Evolutionary conservation across 2,113 vertebrate species (phyloP), one percentile per base, ranked within the genome.

Genomic region (Cairina moschata): DNA sequence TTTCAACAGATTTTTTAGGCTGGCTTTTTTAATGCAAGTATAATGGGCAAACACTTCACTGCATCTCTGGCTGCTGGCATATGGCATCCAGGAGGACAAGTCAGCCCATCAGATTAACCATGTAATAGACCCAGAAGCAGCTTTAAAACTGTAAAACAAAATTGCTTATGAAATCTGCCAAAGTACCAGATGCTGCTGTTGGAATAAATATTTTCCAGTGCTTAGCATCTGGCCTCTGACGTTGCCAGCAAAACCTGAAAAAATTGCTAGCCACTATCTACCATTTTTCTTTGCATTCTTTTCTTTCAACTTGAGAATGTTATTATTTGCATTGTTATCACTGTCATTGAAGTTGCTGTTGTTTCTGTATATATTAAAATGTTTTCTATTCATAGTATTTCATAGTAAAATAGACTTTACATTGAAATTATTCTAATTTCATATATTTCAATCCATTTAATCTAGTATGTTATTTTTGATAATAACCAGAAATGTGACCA

Each of bases 61-160:
- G 84, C 40, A 29, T 95, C 69, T 96, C 94, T 95, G 94, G 86
- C 90, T 97, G 63, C 91, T 98, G 97, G 95, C 96, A 97, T 97
- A 97, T 96, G 96, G 97, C 94, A 96, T 97, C 80, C 94, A 96
- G 92, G 72, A 97, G 91, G 96, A 96, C 74, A 97, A 97, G 91
- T 96, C 97, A 97, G 86, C 97, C 97, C 94, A 96, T 96, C 96
- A 96, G 96, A 97, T 98, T 97, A 97, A 97, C 97, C 96, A 97
- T 97, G 96, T 98, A 98, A 97, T 96, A 97, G 96, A 98, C 96
- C 87, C 92, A 96, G 96, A 98, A 97, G 95, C 93, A 97, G 90
- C 93, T 97, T 96, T 97, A 97, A 96, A 97, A 92, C 96, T 94
- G 78, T 96, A 96, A 97, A 98, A 97, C 93, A 97, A 98, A 98